Evolutionary conservation across 2,113 vertebrate genomes (phyloP).

Genomic region (Irena cyanogastra): DNA sequence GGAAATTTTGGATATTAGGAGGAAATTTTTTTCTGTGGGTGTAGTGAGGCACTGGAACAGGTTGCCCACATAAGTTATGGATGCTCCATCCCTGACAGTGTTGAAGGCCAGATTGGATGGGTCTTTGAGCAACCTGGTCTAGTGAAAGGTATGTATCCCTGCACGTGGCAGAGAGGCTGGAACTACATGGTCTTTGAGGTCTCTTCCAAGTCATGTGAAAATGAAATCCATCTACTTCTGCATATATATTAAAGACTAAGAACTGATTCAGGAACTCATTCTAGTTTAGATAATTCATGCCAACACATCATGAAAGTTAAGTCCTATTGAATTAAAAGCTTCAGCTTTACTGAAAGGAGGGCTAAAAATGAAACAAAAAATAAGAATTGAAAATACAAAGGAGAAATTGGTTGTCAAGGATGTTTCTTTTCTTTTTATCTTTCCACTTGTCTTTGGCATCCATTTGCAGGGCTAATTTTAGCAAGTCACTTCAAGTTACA

Average conservation of each 20-base stretch:
- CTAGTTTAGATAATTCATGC: not conserved
- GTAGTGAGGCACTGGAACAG: fast-evolving
- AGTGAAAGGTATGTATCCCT: not conserved
- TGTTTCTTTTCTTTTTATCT: not conserved
- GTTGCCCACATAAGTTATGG: not conserved
- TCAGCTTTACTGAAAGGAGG: not conserved
- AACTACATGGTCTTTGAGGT: not conserved
- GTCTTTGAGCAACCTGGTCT: not conserved
- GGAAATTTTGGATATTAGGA: not conserved
- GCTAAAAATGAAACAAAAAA: not conserved
- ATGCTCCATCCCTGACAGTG: not conserved
- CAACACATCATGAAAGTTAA: not conserved
- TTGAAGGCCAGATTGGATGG: not conserved
- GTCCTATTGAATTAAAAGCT: not conserved
- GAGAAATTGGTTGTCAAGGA: not conserved
- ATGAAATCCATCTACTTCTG: not conserved
- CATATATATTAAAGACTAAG: not conserved
- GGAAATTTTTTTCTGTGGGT: not conserved
- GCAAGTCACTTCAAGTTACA: not conserved
- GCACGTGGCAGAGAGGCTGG: not conserved
- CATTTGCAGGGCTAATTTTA: not conserved
- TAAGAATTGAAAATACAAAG: not conserved
- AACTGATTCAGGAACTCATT: not conserved
- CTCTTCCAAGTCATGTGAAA: not conserved
- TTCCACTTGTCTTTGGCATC: not conserved